Evolutionary conservation across 1,140 invertebrate genomes (phyloP).

Genomic region (Procambarus virginalis): DNA sequence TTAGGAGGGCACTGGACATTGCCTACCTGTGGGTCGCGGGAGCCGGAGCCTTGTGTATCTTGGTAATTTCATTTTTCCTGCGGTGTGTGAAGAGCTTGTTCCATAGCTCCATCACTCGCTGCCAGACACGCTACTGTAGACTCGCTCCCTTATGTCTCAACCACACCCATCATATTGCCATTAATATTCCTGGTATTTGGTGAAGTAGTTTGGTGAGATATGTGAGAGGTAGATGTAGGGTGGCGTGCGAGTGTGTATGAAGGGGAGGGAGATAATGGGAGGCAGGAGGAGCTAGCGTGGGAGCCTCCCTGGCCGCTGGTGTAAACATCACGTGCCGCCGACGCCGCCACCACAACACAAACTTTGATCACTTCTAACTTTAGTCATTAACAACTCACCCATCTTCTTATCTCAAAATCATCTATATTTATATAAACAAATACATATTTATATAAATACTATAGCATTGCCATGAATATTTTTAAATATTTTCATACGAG

Average conservation of each 20-base stretch:
- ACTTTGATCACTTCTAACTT: background rate
- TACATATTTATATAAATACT: no score
- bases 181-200: background rate
- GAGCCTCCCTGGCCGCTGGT: background rate
- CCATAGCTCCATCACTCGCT: slow-evolving; percentile 32
- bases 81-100: slow-evolving; percentile 22
- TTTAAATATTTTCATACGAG: no score
- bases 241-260: background rate
- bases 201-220: background rate
- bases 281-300: background rate
- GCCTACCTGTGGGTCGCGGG: background rate
- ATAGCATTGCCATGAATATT: no score
- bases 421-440: no score
- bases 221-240: background rate
- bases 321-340: slow-evolving; percentile 31
- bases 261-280: background rate
- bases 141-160: background rate
- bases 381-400: background rate
- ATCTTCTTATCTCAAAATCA: no score
- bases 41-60: slow-evolving; percentile 2
- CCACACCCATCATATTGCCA: background rate
- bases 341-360: slow-evolving; percentile 9
- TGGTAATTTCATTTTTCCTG: slow-evolving; percentile 19
- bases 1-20: background rate
- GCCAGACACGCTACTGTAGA: slow-evolving; percentile 4